These are phyloP conservation scores for Oenanthe oenanthe DNA, from an alignment of 2,113 vertebrate species.

Conservation along the genomic window DNA sequence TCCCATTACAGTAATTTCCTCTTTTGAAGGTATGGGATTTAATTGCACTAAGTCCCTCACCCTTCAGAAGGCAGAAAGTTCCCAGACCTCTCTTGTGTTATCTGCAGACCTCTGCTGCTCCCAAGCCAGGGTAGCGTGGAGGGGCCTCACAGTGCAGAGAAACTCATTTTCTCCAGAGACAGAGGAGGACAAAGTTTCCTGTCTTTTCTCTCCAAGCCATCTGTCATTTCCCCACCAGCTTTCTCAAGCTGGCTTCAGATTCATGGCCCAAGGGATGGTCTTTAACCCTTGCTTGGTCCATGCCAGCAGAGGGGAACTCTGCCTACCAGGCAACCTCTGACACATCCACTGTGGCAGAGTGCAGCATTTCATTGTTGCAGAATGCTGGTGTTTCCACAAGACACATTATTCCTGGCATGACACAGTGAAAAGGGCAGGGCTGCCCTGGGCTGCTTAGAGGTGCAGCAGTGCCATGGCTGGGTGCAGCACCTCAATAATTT, in stretches of 20 bases:
- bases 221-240: conserved; percentile 19
- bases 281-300: conserved; percentile 47
- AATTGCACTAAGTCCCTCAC: background rate
- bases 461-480: background rate
- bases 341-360: background rate
- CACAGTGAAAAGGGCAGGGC: background rate
- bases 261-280: background rate
- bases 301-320: background rate
- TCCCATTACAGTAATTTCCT: background rate
- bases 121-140: background rate
- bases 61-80: conserved; percentile 10
- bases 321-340: background rate
- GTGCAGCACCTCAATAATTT: background rate
- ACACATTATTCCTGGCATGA: background rate
- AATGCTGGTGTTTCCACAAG: background rate
- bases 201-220: conserved; percentile 54
- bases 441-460: background rate
- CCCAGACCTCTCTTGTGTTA: conserved; percentile 45
- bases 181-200: conserved; percentile 51
- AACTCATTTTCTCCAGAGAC: conserved; percentile 43
- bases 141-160: background rate
- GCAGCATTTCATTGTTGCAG: background rate
- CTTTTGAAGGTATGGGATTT: conserved; percentile 32
- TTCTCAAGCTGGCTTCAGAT: conserved; percentile 21
- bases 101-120: conserved; percentile 36